A percentile compares a stretch with the other conserved stretches of the same genome.
Conservation (phyloP, 2,113 vertebrate genomes). For the Coracopsis vasa region DNA sequence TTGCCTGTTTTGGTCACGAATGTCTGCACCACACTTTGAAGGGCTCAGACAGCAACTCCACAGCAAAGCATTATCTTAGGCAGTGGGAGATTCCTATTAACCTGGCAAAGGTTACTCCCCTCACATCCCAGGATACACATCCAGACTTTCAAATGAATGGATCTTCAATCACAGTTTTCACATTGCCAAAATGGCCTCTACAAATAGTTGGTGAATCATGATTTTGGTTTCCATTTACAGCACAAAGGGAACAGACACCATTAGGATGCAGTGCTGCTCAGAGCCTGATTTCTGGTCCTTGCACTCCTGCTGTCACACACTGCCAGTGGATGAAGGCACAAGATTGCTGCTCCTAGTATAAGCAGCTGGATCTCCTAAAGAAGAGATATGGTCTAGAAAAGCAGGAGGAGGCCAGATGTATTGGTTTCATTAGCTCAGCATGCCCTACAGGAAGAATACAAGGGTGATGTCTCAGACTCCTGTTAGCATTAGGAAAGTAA, state of each 20-base stretch:
- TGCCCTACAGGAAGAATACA: neutral
- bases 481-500: neutral
- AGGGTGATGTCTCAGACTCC: neutral
- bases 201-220: neutral
- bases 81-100: neutral
- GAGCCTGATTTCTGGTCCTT: neutral
- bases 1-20: neutral
- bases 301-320: rapidly evolving
- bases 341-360: neutral
- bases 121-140: rapidly evolving
- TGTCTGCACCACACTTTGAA: neutral
- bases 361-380: neutral
- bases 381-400: neutral
- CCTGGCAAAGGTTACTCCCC: neutral
- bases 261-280: neutral
- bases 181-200: neutral
- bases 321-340: neutral
- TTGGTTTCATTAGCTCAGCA: neutral
- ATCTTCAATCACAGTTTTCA: neutral
- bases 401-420: neutral
- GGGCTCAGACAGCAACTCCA: neutral
- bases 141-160: neutral
- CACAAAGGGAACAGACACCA: neutral
- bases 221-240: neutral
- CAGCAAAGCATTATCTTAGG: neutral